These are phyloP conservation scores for Pseudochirops cupreus DNA, from an alignment of 2,797 vertebrate species.

Conservation along the genomic window DNA sequence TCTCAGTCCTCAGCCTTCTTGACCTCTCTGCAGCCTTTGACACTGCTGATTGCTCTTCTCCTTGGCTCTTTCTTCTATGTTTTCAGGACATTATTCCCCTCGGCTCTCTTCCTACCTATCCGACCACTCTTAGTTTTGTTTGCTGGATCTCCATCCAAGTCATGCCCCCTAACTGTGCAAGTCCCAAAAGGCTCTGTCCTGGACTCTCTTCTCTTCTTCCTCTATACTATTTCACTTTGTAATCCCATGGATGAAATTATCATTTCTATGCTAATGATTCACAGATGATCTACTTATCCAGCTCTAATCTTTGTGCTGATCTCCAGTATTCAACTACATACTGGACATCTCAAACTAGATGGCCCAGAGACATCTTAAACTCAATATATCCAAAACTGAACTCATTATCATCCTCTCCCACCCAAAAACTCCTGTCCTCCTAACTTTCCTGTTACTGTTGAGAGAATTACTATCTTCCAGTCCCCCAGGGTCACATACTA, in stretches of 20 bases:
- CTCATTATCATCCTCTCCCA: background rate
- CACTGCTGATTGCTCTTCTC: background rate
- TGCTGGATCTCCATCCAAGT: background rate
- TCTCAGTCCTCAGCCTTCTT: background rate
- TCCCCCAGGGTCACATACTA: background rate
- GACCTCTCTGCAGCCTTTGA: background rate
- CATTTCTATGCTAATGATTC: background rate
- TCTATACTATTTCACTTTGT: background rate
- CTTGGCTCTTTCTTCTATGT: background rate
- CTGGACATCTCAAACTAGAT: background rate
- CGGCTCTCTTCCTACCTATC: background rate
- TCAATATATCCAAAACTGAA: background rate
- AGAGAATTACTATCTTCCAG: background rate
- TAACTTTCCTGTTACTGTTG: background rate
- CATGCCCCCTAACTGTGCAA: background rate
- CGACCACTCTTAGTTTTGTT: background rate
- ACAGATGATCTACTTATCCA: background rate
- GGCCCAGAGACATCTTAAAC: background rate
- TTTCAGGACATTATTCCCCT: background rate
- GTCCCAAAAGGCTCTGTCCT: background rate
- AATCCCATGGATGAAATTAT: background rate
- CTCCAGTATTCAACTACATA: background rate
- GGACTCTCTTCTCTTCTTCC: background rate
- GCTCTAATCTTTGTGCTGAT: background rate
- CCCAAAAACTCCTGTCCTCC: background rate